A percentile compares a stretch with the other conserved stretches of the same genome.
Conservation (phyloP, 2,888 invertebrate species). For the Erebia palarica region DNA sequence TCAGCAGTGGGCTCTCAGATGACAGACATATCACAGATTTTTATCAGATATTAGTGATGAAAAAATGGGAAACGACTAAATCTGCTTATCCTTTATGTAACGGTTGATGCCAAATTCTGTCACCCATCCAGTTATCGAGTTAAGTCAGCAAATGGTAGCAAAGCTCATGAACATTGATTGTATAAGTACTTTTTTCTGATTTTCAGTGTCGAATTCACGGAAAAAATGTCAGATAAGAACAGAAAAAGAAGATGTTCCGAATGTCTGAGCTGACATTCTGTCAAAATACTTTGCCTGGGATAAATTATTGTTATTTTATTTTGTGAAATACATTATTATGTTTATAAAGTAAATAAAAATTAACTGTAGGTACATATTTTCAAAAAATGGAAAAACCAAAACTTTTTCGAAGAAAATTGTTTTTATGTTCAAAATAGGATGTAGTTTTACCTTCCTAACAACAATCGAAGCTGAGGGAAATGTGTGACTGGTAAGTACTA, state of each 20-base stretch:
- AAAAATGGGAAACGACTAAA: too few relatives aligned
- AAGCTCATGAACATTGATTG: too few relatives aligned
- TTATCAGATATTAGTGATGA: too few relatives aligned
- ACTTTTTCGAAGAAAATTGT: neutral
- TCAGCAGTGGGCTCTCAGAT: too few relatives aligned
- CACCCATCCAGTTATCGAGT: too few relatives aligned
- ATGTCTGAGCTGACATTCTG: constrained; percentile 9
- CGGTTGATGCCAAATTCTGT: too few relatives aligned
- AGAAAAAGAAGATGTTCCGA: constrained; percentile 27
- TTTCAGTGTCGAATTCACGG: constrained; percentile 49
- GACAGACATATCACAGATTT: too few relatives aligned
- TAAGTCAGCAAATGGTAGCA: too few relatives aligned
- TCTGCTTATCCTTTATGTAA: too few relatives aligned
- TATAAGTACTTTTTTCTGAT: neutral
- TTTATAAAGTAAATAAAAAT: constrained; percentile 5
- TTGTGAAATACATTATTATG: constrained; percentile 11
- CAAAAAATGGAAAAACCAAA: constrained; percentile 9
- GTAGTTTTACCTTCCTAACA: neutral
- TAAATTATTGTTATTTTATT: constrained; percentile 4
- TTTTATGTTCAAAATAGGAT: neutral
- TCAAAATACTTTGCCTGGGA: constrained; percentile 21
- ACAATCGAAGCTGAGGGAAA: constrained; percentile 34
- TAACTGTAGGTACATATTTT: neutral
- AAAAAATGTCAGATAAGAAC: constrained; percentile 25
- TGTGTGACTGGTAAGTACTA: constrained; percentile 44